Evolutionary conservation across 2,888 invertebrate genomes (phyloP).

Genomic region (Eupeodes latifasciatus): DNA sequence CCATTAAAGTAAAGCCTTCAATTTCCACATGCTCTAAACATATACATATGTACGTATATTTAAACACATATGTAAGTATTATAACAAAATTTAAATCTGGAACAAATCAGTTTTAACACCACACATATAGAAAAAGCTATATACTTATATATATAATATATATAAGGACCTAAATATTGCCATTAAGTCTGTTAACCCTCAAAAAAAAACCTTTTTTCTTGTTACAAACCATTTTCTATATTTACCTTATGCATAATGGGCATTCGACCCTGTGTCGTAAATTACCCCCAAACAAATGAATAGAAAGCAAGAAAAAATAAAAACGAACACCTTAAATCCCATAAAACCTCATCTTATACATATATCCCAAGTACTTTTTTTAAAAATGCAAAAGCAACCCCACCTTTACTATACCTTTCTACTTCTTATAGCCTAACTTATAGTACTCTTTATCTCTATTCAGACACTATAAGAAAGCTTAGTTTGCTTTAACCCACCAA

Average conservation of each 20-base stretch:
- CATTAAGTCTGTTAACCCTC: constrained; percentile 18
- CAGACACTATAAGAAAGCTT: background rate
- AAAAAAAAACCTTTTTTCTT: background rate
- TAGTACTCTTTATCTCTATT: background rate
- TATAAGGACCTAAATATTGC: background rate
- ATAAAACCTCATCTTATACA: constrained; percentile 20
- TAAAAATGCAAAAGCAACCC: constrained; percentile 27
- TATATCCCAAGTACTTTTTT: constrained; percentile 24
- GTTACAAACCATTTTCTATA: background rate
- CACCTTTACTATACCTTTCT: background rate
- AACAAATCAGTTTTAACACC: constrained; percentile 16
- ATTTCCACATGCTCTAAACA: background rate
- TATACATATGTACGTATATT: background rate
- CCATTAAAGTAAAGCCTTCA: constrained; percentile 25
- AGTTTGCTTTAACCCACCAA: constrained; percentile 17
- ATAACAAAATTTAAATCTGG: background rate
- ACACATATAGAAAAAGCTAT: background rate
- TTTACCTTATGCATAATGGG: constrained; percentile 16
- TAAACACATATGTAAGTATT: background rate
- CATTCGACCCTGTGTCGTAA: constrained; percentile 11
- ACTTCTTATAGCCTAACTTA: constrained; percentile 15
- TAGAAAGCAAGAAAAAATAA: background rate
- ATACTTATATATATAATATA: too few relatives aligned
- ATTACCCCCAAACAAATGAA: constrained; percentile 11
- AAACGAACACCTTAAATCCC: constrained; percentile 11